phyloP scores from a whole-genome alignment of 2,113 vertebrate genomes.

The Nestor notabilis region DNA sequence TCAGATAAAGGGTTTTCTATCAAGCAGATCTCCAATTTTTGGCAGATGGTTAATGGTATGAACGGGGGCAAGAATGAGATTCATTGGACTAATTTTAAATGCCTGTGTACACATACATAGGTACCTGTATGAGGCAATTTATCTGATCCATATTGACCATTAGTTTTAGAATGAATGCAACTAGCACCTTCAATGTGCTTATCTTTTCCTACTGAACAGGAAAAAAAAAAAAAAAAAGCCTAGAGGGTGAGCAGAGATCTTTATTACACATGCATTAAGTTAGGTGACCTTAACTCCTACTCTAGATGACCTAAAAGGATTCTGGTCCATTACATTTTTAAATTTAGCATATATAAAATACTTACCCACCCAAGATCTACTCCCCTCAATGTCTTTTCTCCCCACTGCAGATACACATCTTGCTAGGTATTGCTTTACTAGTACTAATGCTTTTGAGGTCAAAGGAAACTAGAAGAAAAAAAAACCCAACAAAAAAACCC shows the following conservation, averaged over 20 bases:
- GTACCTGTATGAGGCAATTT: not conserved
- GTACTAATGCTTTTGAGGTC: not conserved
- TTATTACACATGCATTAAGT: not conserved
- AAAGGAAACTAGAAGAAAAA: not conserved
- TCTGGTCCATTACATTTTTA: not conserved
- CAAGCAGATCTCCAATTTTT: not conserved
- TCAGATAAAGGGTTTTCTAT: not conserved
- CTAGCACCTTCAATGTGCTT: not conserved
- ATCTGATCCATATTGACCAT: not conserved
- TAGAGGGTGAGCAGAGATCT: not conserved
- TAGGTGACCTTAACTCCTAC: not conserved
- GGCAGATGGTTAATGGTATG: not conserved
- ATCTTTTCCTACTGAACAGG: not conserved
- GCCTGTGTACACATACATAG: not conserved
- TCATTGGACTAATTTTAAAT: not conserved
- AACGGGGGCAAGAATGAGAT: not conserved
- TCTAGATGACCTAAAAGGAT: not conserved
- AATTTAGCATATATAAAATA: not conserved
- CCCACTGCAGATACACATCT: not conserved
- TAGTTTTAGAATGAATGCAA: not conserved
- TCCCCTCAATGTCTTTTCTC: not conserved
- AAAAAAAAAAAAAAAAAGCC: not conserved
- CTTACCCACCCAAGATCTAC: not conserved
- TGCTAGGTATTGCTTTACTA: not conserved
- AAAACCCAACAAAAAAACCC: not conserved